Percentiles rank a stretch among this genome's conserved stretches.
These are phyloP conservation scores for Bombus pascuorum DNA, from an alignment of 1,140 invertebrate genomes.

Conservation along the genomic window DNA sequence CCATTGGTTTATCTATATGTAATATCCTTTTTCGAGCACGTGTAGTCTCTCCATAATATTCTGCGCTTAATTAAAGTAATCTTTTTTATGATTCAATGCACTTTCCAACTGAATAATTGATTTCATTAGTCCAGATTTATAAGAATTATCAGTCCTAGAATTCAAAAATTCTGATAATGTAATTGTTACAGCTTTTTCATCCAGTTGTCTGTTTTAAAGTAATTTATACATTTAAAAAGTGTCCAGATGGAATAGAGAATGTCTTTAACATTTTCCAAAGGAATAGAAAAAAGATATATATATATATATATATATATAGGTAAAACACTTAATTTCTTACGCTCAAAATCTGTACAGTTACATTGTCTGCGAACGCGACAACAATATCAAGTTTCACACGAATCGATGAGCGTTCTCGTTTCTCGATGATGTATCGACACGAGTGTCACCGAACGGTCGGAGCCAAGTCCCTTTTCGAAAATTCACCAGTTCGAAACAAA, in stretches of 20 bases:
- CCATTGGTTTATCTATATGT: too few relatives aligned
- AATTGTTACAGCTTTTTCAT: too few relatives aligned
- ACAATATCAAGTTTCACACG: background rate
- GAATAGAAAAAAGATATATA: background rate
- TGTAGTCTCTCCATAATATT: too few relatives aligned
- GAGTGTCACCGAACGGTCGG: background rate
- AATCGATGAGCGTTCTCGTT: background rate
- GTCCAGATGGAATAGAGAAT: too few relatives aligned
- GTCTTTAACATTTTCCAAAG: too few relatives aligned
- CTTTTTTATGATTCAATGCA: background rate
- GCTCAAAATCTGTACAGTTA: background rate
- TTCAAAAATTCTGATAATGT: too few relatives aligned
- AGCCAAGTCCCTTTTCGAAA: background rate
- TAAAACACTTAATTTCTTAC: background rate
- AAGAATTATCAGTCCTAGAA: too few relatives aligned
- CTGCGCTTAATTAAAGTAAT: background rate
- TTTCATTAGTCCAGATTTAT: too few relatives aligned
- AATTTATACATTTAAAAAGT: too few relatives aligned
- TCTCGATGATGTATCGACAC: conserved; percentile 20
- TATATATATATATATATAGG: background rate
- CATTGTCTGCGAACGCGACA: background rate
- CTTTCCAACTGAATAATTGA: background rate
- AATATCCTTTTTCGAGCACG: too few relatives aligned
- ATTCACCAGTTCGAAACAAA: background rate
- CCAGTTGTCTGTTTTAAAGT: too few relatives aligned